A percentile compares a stretch with the other conserved stretches of the same genome.
These are phyloP conservation scores for Capitella teleta DNA, from an alignment of 1,140 invertebrate genomes.

Conservation along the genomic window DNA sequence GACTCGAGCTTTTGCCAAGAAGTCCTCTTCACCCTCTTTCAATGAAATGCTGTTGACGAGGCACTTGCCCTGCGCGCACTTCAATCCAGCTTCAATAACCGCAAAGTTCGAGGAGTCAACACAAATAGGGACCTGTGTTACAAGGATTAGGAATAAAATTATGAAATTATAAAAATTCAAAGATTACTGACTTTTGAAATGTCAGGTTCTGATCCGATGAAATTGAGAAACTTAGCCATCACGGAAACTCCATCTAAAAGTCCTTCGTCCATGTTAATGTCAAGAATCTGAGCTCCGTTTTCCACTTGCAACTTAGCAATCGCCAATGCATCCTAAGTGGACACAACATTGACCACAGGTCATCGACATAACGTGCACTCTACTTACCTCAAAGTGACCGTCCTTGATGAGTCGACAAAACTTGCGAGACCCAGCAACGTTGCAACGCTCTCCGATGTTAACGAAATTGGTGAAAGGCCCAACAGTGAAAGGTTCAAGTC, in stretches of 20 bases:
- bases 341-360: background rate
- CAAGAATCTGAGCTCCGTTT: conserved; percentile 53
- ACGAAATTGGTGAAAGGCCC: conserved; percentile 49
- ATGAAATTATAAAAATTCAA: background rate
- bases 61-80: conserved; percentile 52
- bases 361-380: background rate
- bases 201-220: conserved; percentile 51
- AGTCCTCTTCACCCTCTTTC: conserved; percentile 52
- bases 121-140: conserved; percentile 47
- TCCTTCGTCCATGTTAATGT: conserved; percentile 58
- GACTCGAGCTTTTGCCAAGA: conserved; percentile 43
- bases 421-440: conserved; percentile 51
- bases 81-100: conserved; percentile 51
- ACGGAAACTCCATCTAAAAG: conserved; percentile 50
- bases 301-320: conserved; percentile 53
- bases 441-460: conserved; percentile 56
- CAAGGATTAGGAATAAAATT: background rate
- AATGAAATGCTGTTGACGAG: conserved; percentile 53
- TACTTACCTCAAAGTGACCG: conserved; percentile 47
- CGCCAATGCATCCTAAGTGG: conserved; percentile 36
- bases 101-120: conserved; percentile 53
- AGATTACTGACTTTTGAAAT: conserved; percentile 42
- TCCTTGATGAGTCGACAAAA: conserved; percentile 50
- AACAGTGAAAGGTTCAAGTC: conserved; percentile 47
- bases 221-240: conserved; percentile 52